Percentiles rank a stretch among this genome's conserved stretches.
Conservation (phyloP, 1,140 invertebrate genomes). For the Kradibia gibbosae region DNA sequence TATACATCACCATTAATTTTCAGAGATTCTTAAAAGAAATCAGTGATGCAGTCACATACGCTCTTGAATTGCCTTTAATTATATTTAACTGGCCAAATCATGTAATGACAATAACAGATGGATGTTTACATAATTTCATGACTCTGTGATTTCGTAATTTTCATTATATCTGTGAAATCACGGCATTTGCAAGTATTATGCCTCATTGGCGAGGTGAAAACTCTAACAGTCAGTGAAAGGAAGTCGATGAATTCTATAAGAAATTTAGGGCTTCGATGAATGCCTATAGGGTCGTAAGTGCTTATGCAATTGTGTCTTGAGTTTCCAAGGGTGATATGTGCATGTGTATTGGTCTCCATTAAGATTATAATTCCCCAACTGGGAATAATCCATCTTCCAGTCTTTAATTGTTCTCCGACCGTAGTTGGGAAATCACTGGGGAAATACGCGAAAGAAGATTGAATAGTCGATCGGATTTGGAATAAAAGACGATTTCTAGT, state of each 20-base stretch:
- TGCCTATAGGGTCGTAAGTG: not conserved
- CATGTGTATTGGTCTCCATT: not conserved
- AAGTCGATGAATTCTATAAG: constrained; percentile 9
- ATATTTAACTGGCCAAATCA: not conserved
- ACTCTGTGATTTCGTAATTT: not conserved
- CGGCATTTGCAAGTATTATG: not conserved
- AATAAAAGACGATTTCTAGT: constrained; percentile 15
- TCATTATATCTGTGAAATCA: not conserved
- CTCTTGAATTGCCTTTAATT: not conserved
- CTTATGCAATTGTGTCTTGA: not conserved
- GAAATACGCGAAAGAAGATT: constrained; percentile 40
- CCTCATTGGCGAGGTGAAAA: not conserved
- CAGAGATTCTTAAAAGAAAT: too few relatives aligned
- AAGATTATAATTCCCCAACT: constrained; percentile 10
- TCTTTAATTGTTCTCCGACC: constrained; percentile 40
- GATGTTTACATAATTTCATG: constrained; percentile 2
- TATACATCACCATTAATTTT: too few relatives aligned
- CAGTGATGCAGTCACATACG: not conserved
- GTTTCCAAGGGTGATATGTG: not conserved
- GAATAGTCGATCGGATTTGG: constrained; percentile 16
- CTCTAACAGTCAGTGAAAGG: not conserved
- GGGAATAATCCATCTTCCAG: constrained; percentile 48
- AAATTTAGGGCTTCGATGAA: constrained; percentile 46
- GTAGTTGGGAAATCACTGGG: constrained; percentile 17
- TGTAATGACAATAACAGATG: not conserved